These are phyloP conservation scores for Helostoma temminkii DNA, from an alignment of 2,797 vertebrate genomes.

Conservation along the genomic window DNA sequence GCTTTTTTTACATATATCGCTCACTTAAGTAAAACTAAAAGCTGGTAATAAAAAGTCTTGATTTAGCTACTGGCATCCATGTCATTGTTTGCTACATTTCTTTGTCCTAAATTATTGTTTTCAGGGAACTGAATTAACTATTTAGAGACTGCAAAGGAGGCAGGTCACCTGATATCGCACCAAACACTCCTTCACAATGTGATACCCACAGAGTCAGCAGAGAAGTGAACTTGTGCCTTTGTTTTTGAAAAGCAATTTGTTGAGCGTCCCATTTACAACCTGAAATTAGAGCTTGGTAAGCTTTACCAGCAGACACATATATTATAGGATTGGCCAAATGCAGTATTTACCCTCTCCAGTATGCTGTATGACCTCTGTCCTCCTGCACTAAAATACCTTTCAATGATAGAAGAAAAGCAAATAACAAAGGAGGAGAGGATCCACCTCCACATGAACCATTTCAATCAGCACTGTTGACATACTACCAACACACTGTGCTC, in stretches of 20 bases:
- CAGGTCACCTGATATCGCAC: slow-evolving; percentile 35
- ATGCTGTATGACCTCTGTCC: slow-evolving; percentile 27
- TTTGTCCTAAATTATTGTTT: slow-evolving; percentile 26
- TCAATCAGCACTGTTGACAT: slow-evolving; percentile 19
- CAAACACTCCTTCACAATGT: slow-evolving; percentile 24
- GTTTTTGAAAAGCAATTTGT: slow-evolving; percentile 38
- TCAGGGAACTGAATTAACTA: slow-evolving; percentile 51
- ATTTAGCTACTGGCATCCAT: not conserved
- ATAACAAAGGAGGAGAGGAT: slow-evolving; percentile 17
- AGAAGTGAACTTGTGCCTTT: slow-evolving; percentile 9
- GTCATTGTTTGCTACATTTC: slow-evolving; percentile 1
- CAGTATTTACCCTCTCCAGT: slow-evolving; percentile 26
- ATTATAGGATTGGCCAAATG: slow-evolving; percentile 12
- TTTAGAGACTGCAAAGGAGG: slow-evolving; percentile 45
- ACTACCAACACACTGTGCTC: slow-evolving; percentile 4
- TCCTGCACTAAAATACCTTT: slow-evolving; percentile 5
- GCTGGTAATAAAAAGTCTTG: not conserved
- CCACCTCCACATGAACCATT: slow-evolving; percentile 52
- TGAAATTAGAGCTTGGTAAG: slow-evolving; percentile 31
- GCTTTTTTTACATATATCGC: not conserved
- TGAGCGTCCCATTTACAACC: slow-evolving; percentile 28
- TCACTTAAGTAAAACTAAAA: not conserved
- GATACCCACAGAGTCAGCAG: slow-evolving; percentile 37
- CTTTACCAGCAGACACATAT: slow-evolving; percentile 36
- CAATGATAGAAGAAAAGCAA: slow-evolving; percentile 12